These are phyloP conservation scores for Tenualosa ilisha DNA, from an alignment of 2,797 vertebrate genomes.

Conservation along the genomic window DNA sequence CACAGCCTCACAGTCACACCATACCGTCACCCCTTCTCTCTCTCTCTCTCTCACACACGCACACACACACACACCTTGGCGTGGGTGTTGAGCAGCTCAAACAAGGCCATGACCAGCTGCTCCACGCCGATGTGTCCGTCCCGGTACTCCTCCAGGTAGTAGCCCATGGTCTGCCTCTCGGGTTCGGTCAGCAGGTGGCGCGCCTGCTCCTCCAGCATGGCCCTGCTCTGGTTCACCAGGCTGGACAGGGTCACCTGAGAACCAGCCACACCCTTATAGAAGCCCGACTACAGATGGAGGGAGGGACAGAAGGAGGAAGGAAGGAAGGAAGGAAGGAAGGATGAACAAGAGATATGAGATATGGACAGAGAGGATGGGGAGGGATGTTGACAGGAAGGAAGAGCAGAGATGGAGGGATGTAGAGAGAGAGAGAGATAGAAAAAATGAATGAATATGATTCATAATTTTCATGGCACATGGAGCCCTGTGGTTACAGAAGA, in stretches of 20 bases:
- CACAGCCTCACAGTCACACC: not conserved
- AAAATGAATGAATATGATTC: not conserved
- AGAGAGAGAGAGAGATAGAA: not conserved
- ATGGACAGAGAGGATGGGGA: not conserved
- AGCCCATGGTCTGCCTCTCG: constrained; percentile 89
- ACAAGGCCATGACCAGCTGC: constrained; percentile 89
- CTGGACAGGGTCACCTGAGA: constrained; percentile 95
- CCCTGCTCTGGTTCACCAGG: constrained; percentile 89
- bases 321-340: not conserved
- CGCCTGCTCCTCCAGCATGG: constrained; percentile 91
- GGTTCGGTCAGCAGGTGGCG: constrained; percentile 86
- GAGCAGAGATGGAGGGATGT: too few species aligned
- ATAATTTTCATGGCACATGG: not conserved
- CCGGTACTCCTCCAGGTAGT: constrained; percentile 94
- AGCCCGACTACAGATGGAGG: constrained; percentile 73
- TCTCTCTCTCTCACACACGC: not conserved
- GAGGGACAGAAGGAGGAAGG: not conserved
- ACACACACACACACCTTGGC: constrained; percentile 80
- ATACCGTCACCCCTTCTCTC: too few species aligned
- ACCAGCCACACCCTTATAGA: constrained; percentile 90
- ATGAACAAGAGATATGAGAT: too few species aligned
- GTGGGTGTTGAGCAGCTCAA: constrained; percentile 93
- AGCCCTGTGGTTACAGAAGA: not conserved
- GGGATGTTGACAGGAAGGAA: too few species aligned
- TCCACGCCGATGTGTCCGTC: constrained; percentile 85